Evolutionary conservation across 2,888 invertebrate species (phyloP), one percentile per base, ranked within the genome.

Genomic region (Ichneumoninae sp.): DNA sequence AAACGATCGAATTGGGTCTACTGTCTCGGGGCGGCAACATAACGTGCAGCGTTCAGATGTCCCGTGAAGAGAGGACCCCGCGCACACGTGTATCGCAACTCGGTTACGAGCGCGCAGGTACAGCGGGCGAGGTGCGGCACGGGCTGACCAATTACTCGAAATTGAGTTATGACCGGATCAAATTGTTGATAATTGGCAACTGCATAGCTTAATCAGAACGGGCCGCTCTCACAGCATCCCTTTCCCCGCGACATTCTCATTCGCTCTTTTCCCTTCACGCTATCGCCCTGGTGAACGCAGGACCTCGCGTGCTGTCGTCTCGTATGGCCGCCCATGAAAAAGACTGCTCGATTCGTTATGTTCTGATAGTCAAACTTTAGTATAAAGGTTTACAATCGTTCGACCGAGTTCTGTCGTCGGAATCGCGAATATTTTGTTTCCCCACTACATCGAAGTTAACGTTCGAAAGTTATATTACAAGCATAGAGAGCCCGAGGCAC

Each of bases 161-260:
- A 92, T 92, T 92, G 92, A 92, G 92, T 92, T 92, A 92, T 91
- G 92, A 92, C 91, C 90, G 90, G 90, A 90, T 91, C 89, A 89
- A 91, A 92, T 92, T 92, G 89, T 89, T 91, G 91, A 91, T 92
- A 92, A 92, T 92, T 92, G 91, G 89, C 90, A 89, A 91, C 91
- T 87, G 91, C 91, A 88, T 89, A 89, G 89, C 90, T 91, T 88
- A 89, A 92, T 92, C 89, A 88, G 86, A 78, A 81, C 89, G 78
- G 66, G 74, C 74, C 76, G 74, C 44, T 50, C 60, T 80, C 66
- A 40, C 26, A 22, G 26, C 69, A 57, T 73, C 22, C 79, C 68
- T 13, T 33, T 70, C 68, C 16, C 52, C 33, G n/a, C 69, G 76
- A 65, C 71, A 22, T 40, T 47, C 50, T 60, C 50, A 10, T 69